These are phyloP conservation scores for Scaptomyza parva DNA, from an alignment of 2,888 invertebrate genomes.

Conservation along the genomic window DNA sequence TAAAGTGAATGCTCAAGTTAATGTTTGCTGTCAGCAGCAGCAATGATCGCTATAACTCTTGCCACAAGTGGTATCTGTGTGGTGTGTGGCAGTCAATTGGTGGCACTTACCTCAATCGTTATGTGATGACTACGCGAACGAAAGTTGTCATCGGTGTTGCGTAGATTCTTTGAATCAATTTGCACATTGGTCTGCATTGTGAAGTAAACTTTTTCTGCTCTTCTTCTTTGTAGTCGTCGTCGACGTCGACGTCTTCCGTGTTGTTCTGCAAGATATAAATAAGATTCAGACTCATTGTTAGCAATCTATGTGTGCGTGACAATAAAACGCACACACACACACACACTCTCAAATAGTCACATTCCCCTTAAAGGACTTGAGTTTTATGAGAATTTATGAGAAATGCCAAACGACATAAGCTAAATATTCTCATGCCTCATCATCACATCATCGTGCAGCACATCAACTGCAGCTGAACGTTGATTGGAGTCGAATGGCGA, in stretches of 20 bases:
- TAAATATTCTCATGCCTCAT: constrained; percentile 45
- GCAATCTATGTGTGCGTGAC: constrained; percentile 3
- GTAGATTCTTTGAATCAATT: constrained; percentile 89
- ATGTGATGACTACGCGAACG: constrained; percentile 85
- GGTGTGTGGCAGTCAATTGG: background rate
- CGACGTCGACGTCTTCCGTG: background rate
- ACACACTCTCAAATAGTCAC: too few relatives aligned
- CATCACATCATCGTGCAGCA: constrained; percentile 33
- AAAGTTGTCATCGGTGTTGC: constrained; percentile 87
- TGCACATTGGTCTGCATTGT: constrained; percentile 91
- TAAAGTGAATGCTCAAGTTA: constrained; percentile 1
- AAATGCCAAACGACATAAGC: constrained; percentile 46
- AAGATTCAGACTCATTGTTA: constrained; percentile 17
- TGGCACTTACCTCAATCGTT: constrained; percentile 84
- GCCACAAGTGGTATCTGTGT: constrained; percentile 24
- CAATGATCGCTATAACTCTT: constrained; percentile 1
- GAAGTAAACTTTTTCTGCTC: constrained; percentile 3
- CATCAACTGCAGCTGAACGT: constrained; percentile 50
- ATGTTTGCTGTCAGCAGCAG: constrained; percentile 1
- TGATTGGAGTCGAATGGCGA: constrained; percentile 63
- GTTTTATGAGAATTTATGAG: constrained; percentile 55
- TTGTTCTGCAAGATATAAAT: constrained; percentile 22
- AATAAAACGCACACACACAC: constrained; percentile 23
- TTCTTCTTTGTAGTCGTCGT: too few relatives aligned
- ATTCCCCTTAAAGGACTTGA: constrained; percentile 19